phyloP scores from a whole-genome alignment of 2,797 vertebrate genomes.

The Coluber constrictor region DNA sequence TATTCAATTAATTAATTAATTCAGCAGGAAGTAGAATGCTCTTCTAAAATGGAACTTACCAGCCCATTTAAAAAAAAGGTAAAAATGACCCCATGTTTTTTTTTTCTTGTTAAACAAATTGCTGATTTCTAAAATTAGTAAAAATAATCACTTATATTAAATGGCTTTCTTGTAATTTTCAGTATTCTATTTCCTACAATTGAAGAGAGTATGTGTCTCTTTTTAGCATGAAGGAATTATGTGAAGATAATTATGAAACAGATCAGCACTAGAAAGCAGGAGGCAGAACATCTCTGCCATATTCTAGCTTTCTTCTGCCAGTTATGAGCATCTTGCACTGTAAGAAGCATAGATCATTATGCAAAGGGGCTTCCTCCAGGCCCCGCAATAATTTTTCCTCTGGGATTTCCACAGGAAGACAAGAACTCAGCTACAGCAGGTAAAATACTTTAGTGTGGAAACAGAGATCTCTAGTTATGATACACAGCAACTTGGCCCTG shows the following conservation, averaged over 20 bases:
- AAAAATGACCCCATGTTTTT: neutral
- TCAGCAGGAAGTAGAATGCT: constrained; percentile 19
- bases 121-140: neutral
- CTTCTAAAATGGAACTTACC: neutral
- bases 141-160: neutral
- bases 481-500: neutral
- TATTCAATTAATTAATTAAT: neutral
- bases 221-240: neutral
- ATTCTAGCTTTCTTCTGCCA: neutral
- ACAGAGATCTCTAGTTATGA: neutral
- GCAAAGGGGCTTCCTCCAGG: neutral
- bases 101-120: neutral
- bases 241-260: neutral
- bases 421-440: neutral
- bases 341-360: neutral
- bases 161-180: neutral
- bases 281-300: neutral
- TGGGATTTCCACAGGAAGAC: neutral
- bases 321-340: neutral
- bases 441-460: neutral
- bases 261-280: neutral
- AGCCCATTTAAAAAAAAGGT: constrained; percentile 2
- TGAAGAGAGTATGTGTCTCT: neutral
- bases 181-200: neutral
- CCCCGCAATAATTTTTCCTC: neutral